Conservation (phyloP, 2,888 invertebrate genomes). For the Dolomedes plantarius region DNA sequence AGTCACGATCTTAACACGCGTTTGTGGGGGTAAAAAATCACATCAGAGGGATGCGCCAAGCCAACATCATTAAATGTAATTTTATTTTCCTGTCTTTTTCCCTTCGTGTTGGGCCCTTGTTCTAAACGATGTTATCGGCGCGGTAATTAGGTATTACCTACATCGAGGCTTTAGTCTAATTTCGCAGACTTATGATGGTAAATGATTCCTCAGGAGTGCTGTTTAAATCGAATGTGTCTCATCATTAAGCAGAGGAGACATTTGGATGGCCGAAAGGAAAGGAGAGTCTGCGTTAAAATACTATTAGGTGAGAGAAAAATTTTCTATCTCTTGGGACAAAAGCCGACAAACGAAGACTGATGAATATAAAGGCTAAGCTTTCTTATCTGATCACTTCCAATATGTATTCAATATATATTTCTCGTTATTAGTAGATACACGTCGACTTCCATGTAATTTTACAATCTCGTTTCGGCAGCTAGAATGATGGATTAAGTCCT, state of each 20-base stretch:
- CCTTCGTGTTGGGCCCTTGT: slow-evolving; percentile 50
- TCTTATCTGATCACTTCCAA: too few species aligned
- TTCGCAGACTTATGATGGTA: slow-evolving; percentile 67
- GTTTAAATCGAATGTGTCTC: slow-evolving; percentile 58
- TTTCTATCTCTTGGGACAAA: neutral
- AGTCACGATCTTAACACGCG: slow-evolving; percentile 56
- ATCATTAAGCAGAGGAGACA: slow-evolving; percentile 38
- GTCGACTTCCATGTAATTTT: too few species aligned
- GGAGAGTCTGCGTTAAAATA: slow-evolving; percentile 29
- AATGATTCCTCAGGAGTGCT: slow-evolving; percentile 58
- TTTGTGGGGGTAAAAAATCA: slow-evolving; percentile 12
- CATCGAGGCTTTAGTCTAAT: slow-evolving; percentile 67
- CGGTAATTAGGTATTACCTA: slow-evolving; percentile 71
- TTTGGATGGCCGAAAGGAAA: neutral
- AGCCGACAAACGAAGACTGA: neutral
- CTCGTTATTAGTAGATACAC: too few species aligned
- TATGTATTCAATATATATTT: too few species aligned
- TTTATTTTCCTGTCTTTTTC: slow-evolving; percentile 15
- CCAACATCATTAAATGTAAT: slow-evolving; percentile 59
- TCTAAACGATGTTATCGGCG: slow-evolving; percentile 65
- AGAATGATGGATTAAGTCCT: too few species aligned
- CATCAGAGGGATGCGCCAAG: slow-evolving; percentile 27
- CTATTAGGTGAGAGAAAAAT: neutral
- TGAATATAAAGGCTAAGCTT: too few species aligned
- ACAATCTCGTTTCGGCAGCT: too few species aligned